phyloP scores from a whole-genome alignment of 2,888 invertebrate species.

The Papilio gigon region DNA sequence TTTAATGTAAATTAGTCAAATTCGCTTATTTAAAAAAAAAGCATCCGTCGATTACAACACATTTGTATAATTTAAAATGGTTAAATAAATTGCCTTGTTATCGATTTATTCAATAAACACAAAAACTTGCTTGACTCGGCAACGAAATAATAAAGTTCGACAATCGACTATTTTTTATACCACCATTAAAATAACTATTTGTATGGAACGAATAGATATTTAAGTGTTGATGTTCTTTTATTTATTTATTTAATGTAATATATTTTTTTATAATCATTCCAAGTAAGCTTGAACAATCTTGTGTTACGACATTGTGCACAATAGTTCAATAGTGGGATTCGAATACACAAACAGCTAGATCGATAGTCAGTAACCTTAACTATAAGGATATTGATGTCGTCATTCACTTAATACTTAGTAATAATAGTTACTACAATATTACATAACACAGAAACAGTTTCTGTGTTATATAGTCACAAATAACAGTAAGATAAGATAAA shows the following conservation, averaged over 20 bases:
- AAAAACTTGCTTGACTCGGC: slow-evolving; percentile 7
- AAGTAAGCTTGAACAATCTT: too few relatives aligned
- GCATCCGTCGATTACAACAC: background rate
- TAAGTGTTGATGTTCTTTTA: background rate
- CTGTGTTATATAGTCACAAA: background rate
- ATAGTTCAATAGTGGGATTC: too few relatives aligned
- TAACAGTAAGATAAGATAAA: background rate
- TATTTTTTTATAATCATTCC: too few relatives aligned
- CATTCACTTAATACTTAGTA: background rate
- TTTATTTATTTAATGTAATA: too few relatives aligned
- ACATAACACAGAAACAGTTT: background rate
- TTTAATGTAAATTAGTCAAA: background rate
- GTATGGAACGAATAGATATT: background rate
- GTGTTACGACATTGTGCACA: too few relatives aligned
- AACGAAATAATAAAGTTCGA: background rate
- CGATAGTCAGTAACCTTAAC: too few relatives aligned
- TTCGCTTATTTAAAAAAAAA: background rate
- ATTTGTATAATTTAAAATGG: background rate
- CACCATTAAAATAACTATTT: background rate
- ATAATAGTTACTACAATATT: background rate
- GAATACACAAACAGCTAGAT: too few relatives aligned
- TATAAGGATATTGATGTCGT: too few relatives aligned
- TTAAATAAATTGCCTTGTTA: background rate
- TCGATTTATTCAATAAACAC: background rate
- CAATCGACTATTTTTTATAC: background rate